Evolutionary conservation across 2,888 invertebrate species (phyloP), one percentile per base, ranked within the genome.

Genomic region (Drosophila pseudotakahashii): DNA sequence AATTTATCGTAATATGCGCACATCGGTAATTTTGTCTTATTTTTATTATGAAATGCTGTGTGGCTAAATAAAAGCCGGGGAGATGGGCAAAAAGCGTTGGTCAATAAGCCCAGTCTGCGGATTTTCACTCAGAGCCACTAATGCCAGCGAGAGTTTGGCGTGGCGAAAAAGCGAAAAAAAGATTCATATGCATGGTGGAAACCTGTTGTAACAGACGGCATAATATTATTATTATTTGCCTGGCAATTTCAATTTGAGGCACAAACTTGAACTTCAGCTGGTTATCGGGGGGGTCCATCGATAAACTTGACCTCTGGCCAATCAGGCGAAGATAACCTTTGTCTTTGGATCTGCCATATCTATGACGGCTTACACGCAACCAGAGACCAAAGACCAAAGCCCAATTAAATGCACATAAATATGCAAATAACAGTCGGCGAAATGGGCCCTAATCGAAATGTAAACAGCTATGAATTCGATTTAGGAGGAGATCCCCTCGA

Each of bases 381-480:
- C 30, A 0, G 1, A 34, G 10, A 34, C 34, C 30, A 0, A 7
- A 34, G 10, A 34, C 34, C 75, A 74, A 76, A 47, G 39, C 78
- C 64, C 84, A 86, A 84, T 84, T 84, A 84, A 88, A 88, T 86
- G 87, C 75, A 80, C 73, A 84, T 84, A 86, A 88, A 84, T 83
- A 84, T 84, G 81, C 75, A 84, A 86, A 84, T 81, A 61, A 48
- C 39, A 30, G 51, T 48, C 61, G 13, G 52, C 68, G 67, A 72
- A 81, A 76, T 83, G 69, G 67, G 70, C 60, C 55, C 69, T 86
- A 84, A 84, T 88, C 88, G 89, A 86, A 86, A 83, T 88, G 81
- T 81, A 81, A 81, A 79, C 78, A 86, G 83, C 81, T 73, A 75
- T 81, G 81, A 79, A 76, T 76, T 61, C 79, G 88, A 79, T 73